phyloP scores from a whole-genome alignment of 2,113 vertebrate genomes.

The Emydura subglobosa region DNA sequence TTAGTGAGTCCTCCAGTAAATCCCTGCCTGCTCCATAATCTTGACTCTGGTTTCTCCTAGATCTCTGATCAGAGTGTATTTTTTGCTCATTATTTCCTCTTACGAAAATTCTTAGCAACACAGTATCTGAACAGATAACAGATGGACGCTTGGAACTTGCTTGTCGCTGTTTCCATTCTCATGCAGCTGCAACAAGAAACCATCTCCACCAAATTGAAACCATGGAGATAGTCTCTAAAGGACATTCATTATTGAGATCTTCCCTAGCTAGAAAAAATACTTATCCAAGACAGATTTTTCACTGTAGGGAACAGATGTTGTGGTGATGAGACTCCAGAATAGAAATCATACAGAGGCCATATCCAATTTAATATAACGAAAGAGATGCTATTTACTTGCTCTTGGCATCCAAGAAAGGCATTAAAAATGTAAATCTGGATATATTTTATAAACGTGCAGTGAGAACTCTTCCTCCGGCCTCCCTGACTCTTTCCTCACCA shows the following conservation, averaged over 20 bases:
- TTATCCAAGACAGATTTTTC: not conserved
- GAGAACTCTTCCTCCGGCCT: not conserved
- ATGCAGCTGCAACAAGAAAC: not conserved
- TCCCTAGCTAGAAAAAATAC: not conserved
- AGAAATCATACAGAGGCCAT: not conserved
- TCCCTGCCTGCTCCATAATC: not conserved
- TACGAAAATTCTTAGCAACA: not conserved
- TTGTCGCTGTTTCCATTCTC: not conserved
- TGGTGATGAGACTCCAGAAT: not conserved
- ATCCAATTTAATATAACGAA: not conserved
- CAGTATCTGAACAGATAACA: not conserved
- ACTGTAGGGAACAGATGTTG: not conserved
- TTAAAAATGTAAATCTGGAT: not conserved
- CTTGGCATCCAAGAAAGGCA: not conserved
- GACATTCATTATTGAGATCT: not conserved
- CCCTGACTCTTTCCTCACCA: not conserved
- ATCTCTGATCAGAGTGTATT: not conserved
- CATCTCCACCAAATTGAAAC: not conserved
- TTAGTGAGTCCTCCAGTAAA: too few relatives aligned
- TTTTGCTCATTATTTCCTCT: not conserved
- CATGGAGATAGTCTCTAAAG: not conserved
- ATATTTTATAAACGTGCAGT: not conserved
- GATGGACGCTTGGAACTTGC: not conserved
- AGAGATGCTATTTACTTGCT: not conserved
- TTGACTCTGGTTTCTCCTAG: not conserved